Evolutionary conservation across 2,113 vertebrate species (phyloP).

Genomic region (Calidris pygmaea): DNA sequence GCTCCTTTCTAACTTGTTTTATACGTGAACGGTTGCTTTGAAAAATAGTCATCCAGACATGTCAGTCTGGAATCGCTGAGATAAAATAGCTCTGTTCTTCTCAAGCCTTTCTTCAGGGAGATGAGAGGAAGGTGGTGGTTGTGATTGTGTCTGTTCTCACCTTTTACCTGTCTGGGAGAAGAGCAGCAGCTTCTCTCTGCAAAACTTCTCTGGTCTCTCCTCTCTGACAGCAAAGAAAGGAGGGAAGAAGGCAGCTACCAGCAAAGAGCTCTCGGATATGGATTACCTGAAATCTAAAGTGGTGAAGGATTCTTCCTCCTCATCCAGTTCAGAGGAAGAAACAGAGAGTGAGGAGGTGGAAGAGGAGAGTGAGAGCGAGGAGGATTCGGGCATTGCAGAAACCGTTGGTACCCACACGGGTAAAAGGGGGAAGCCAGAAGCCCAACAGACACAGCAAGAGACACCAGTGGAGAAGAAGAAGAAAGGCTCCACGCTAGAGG

Average conservation of each 20-base stretch:
- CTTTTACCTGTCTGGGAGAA: background rate
- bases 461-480: background rate
- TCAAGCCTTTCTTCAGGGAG: background rate
- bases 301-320: constrained; percentile 60
- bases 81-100: background rate
- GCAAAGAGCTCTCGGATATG: constrained; percentile 87
- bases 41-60: background rate
- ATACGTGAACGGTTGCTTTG: accelerated
- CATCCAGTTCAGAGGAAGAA: constrained; percentile 51
- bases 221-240: constrained; percentile 18
- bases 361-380: background rate
- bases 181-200: background rate
- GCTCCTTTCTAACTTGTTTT: background rate
- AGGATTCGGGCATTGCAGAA: background rate
- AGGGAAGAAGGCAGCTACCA: constrained; percentile 51
- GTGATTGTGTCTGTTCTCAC: background rate
- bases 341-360: constrained; percentile 2
- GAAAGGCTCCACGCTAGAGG: background rate
- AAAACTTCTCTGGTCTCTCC: background rate
- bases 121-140: background rate
- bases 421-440: constrained; percentile 1
- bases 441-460: background rate
- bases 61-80: background rate
- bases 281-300: constrained; percentile 94
- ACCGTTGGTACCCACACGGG: background rate